Percentiles rank a stretch among this genome's conserved stretches.
Evolutionary conservation across 2,888 invertebrate genomes (phyloP).

Genomic region (Sepioteuthis lessoniana): DNA sequence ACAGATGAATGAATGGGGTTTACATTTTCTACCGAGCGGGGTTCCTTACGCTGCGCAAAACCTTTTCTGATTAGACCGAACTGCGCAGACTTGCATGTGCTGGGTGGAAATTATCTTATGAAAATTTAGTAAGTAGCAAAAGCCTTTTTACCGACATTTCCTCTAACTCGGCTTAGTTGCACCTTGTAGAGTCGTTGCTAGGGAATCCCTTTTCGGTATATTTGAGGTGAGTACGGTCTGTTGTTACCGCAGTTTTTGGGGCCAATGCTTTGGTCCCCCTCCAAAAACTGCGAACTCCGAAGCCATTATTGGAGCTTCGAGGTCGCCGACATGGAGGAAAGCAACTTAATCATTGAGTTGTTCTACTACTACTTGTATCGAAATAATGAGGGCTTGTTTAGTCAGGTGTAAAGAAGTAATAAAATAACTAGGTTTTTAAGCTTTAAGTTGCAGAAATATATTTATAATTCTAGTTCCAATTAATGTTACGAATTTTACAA

Average conservation of each 20-base stretch:
- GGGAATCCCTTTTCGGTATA: background rate
- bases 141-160: conserved; percentile 39
- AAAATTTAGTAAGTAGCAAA: conserved; percentile 50
- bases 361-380: too few relatives aligned
- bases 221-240: conserved; percentile 5
- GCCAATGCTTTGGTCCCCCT: background rate
- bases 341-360: too few relatives aligned
- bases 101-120: conserved; percentile 53
- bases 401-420: background rate
- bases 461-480: background rate
- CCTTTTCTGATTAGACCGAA: conserved; percentile 53
- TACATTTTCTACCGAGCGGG: conserved; percentile 55
- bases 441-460: background rate
- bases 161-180: background rate
- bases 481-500: background rate
- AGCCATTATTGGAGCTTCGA: conserved; percentile 33
- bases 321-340: conserved; percentile 24
- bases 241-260: background rate
- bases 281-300: background rate
- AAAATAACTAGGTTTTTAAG: background rate
- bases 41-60: conserved; percentile 56
- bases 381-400: background rate
- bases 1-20: conserved; percentile 53
- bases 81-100: conserved; percentile 68
- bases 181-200: background rate